Evolutionary conservation across 2,113 vertebrate species (phyloP), one percentile per base, ranked within the genome.

Genomic region (Seriola dumerili): DNA sequence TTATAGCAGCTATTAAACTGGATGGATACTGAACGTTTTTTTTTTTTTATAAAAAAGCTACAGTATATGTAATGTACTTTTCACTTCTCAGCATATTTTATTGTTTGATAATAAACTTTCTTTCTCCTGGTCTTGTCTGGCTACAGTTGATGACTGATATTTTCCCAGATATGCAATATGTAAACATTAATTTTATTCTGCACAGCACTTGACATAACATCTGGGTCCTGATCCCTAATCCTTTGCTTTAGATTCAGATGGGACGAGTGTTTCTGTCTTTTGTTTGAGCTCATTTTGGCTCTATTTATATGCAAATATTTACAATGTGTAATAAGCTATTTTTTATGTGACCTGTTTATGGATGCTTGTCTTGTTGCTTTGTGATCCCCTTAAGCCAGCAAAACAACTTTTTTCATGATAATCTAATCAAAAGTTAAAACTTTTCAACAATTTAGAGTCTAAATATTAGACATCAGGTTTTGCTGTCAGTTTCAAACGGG

Each of bases 271-370:
- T 8, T 62, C 44, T 29, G 12, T 19, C 12, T 25, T 54, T 58
- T 32, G 32, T 76, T 71, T 65, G 29, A 57, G 77, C 68, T 62
- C 36, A 57, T 61, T 75, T 68, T 68, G 14, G 42, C 12, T 75
- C 34, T 29, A 75, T 80, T 76, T 76, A 71, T 63, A 80, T 71
- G 66, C 23, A 34, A 64, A 78, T 57, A 64, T 13, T 46, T 50
- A 19, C 23, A 36, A 38, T 25, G 29, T 67, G 42, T 66, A 71
- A 61, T 29, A 21, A 44, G 42, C 50, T 42, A 5, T 38, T 88
- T 70, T 57, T 54, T 13, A 65, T 61, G 14, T 29, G 0, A 70
- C 8, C 40, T 23, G 55, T 63, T 68, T 69, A 42, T 58, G 34
- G 10, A 72, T 59, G 46, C 38, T 32, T 67, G 14, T 29, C 55